These are phyloP conservation scores for Anastatus disparis DNA, from an alignment of 1,140 invertebrate species.

Conservation along the genomic window DNA sequence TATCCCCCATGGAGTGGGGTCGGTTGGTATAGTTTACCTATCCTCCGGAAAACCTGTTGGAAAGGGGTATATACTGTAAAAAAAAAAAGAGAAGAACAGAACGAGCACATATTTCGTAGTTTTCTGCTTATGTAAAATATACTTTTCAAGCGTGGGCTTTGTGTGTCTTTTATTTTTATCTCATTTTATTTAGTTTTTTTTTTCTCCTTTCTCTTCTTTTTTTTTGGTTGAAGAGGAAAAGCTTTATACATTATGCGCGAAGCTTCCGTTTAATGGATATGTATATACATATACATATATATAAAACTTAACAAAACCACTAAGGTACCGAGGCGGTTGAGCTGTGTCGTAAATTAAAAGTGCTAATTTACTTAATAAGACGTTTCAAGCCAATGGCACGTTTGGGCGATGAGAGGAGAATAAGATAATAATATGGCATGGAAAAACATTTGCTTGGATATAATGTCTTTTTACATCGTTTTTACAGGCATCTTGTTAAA, in stretches of 20 bases:
- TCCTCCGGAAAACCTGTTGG: constrained; percentile 20
- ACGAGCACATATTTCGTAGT: constrained; percentile 15
- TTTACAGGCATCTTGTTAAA: too few species aligned
- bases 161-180: too few species aligned
- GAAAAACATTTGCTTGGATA: too few species aligned
- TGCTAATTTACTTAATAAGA: constrained; percentile 25
- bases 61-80: too few species aligned
- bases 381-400: constrained; percentile 8
- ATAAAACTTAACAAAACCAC: too few species aligned
- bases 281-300: neutral
- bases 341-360: constrained; percentile 13
- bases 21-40: constrained; percentile 7
- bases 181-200: too few species aligned
- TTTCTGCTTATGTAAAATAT: constrained; percentile 31
- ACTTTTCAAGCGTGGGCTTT: neutral
- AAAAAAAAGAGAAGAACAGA: too few species aligned
- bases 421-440: too few species aligned
- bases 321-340: too few species aligned
- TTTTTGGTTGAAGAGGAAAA: too few species aligned
- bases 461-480: too few species aligned
- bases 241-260: constrained; percentile 1
- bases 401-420: too few species aligned
- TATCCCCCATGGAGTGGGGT: neutral
- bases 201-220: neutral
- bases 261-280: neutral